These are phyloP conservation scores for Cryptocephalus primarius DNA, from an alignment of 2,888 invertebrate genomes.

Conservation along the genomic window DNA sequence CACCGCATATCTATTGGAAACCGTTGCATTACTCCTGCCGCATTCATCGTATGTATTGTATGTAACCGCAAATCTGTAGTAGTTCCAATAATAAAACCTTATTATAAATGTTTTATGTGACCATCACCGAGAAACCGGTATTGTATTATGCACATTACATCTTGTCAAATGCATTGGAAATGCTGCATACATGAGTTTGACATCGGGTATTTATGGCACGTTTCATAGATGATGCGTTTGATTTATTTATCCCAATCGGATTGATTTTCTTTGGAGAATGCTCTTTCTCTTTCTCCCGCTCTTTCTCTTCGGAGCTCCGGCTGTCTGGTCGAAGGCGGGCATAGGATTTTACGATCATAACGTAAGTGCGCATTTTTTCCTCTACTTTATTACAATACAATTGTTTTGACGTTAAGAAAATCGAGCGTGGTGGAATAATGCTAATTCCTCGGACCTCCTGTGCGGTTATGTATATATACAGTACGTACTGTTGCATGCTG, in stretches of 20 bases:
- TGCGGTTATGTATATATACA: slow-evolving; percentile 9
- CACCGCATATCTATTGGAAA: too few relatives aligned
- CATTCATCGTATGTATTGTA: slow-evolving; percentile 5
- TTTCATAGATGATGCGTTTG: slow-evolving; percentile 13
- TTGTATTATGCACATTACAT: slow-evolving; percentile 23
- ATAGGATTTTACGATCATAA: too few relatives aligned
- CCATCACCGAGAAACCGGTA: slow-evolving; percentile 13
- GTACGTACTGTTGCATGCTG: slow-evolving; percentile 8
- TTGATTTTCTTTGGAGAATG: not conserved
- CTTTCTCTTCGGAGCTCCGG: too few relatives aligned
- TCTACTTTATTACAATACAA: too few relatives aligned
- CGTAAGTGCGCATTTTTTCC: too few relatives aligned
- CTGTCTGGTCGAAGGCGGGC: too few relatives aligned
- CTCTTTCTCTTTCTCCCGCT: too few relatives aligned
- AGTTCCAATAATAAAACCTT: slow-evolving; percentile 13
- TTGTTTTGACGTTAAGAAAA: too few relatives aligned
- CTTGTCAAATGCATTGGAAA: slow-evolving; percentile 25
- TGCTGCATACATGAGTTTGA: slow-evolving; percentile 22
- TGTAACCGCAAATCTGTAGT: slow-evolving; percentile 13
- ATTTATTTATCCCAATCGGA: slow-evolving; percentile 8
- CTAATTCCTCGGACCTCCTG: slow-evolving; percentile 11
- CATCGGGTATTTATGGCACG: slow-evolving; percentile 11
- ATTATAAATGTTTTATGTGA: slow-evolving; percentile 15
- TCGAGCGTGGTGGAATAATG: too few relatives aligned
- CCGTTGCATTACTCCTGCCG: not conserved